Evolutionary conservation across 1,140 invertebrate genomes (phyloP), one percentile per base, ranked within the genome.

Genomic region (Ceratosolen fusciceps): DNA sequence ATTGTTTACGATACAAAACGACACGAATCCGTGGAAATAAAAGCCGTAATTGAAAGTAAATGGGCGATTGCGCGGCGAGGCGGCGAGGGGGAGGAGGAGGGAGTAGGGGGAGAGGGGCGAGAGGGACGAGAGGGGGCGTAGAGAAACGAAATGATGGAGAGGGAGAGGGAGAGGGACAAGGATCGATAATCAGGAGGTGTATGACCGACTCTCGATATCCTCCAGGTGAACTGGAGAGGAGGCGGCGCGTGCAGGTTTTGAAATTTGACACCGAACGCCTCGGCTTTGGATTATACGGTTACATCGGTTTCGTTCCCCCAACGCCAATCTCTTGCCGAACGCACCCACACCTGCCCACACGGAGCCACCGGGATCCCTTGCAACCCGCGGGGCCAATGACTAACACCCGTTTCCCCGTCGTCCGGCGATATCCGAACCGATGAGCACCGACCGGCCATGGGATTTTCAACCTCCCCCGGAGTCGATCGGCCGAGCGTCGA

Each of bases 211-310:
- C 74, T 62, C 68, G 49, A n/a, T n/a, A n/a, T n/a, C 68, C 47
- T 56, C 58, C 37, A 29, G 19, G 39, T 31, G 21, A 54, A 60
- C 43, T 43, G 34, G 7, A n/a, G n/a, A n/a, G n/a, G n/a, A n/a
- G n/a, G n/a, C n/a, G n/a, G 56, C 54, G 43, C 56, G n/a, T 9
- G 56, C n/a, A 39, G 24, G 16, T 21, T 68, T 29, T 12, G 67
- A 71, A 70, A 71, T 70, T 4, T 26, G 62, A 71, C 34, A 56
- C 56, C 79, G 43, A 60, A 34, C 47, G 73, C 67, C 77, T 56
- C 65, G 76, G 58, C 79, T 80, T 79, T 82, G 76, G 81, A 79
- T 82, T 80, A 82, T 80, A 58, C 49, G 75, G 67, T 77, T 77
- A 58, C 75, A n/a, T 12, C n/a, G 56, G 24, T 1, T 26, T 7